Conservation (phyloP, 2,888 invertebrate species). For the Drosophila conformis region DNA sequence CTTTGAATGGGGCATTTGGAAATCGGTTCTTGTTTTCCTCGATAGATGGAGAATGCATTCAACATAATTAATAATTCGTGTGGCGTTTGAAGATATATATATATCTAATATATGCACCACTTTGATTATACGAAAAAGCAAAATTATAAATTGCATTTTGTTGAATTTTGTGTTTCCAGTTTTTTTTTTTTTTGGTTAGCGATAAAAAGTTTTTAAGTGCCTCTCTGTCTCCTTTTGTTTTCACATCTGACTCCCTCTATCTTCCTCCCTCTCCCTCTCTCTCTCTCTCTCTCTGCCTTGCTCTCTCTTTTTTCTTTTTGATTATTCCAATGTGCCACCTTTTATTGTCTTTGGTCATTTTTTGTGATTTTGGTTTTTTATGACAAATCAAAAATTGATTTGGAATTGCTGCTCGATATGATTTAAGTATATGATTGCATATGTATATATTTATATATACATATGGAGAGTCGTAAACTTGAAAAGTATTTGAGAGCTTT, state of each 20-base stretch:
- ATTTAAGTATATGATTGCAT: conserved; percentile 51
- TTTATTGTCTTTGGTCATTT: background rate
- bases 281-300: background rate
- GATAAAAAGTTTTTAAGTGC: conserved; percentile 31
- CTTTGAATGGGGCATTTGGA: conserved; percentile 21
- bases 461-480: conserved; percentile 11
- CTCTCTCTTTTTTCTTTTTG: background rate
- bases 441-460: background rate
- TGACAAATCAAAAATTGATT: conserved; percentile 71
- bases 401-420: conserved; percentile 46
- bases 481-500: conserved; percentile 26
- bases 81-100: conserved; percentile 5
- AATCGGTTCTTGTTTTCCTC: background rate
- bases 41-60: conserved; percentile 15
- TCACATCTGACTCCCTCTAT: background rate
- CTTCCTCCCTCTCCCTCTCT: background rate
- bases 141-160: conserved; percentile 57
- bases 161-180: conserved; percentile 61
- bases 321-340: conserved; percentile 24
- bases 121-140: conserved; percentile 32
- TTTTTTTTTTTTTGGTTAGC: conserved; percentile 20
- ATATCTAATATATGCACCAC: conserved; percentile 32
- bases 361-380: conserved; percentile 47
- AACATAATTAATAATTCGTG: conserved; percentile 22
- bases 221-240: conserved; percentile 22